Evolutionary conservation across 2,797 vertebrate genomes (phyloP), one percentile per base, ranked within the genome.

Genomic region (Atherinosoma microstoma): DNA sequence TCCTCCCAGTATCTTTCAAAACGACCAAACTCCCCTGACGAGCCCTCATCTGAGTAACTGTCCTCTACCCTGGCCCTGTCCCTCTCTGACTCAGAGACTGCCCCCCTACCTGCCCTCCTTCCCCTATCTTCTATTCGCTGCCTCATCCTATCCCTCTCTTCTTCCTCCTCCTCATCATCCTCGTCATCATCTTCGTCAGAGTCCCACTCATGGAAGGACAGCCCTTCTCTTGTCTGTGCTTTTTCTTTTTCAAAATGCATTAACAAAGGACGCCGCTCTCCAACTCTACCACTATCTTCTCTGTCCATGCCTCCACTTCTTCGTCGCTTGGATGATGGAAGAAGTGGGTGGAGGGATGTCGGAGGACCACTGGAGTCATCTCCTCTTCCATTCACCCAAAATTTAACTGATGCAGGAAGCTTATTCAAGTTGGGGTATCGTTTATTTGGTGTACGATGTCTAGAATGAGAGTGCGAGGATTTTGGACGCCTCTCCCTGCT

Each of bases 1-100:
- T 93, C 94, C 57, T 95, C 95, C 94, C 94, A 95, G 79, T 95
- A 96, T 82, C 95, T 91, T 75, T 96, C 94, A 80, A 96, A 96
- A 24, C 79, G 92, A 0, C 95, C 95, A 70, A 96, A 96, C 88
- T 95, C 95, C 30, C 94, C 95, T 9, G 94, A 95, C 0, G 95
- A 95, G 16, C 92, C 93, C 27, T 95, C 91, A 53, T 94, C 92
- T 1, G 90, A 94, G 73, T 92, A 90, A 64, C 93, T 92, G 78
- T 94, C 94, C 35, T 95, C 94, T 27, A 78, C 79, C 58, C 90
- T 84, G 16, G 70, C 82, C 65, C 93, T 89, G 80, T 94, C 94
- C 67, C 93, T 89, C 81, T 94, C 94, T 13, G 94, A 94, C 78
- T 94, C 94, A 24, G 93, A 94, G 45, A 94, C 89, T 0, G 94